Percentiles rank a stretch among this genome's conserved stretches.
Evolutionary conservation across 2,888 invertebrate species (phyloP).

Genomic region (Griposia aprilina): DNA sequence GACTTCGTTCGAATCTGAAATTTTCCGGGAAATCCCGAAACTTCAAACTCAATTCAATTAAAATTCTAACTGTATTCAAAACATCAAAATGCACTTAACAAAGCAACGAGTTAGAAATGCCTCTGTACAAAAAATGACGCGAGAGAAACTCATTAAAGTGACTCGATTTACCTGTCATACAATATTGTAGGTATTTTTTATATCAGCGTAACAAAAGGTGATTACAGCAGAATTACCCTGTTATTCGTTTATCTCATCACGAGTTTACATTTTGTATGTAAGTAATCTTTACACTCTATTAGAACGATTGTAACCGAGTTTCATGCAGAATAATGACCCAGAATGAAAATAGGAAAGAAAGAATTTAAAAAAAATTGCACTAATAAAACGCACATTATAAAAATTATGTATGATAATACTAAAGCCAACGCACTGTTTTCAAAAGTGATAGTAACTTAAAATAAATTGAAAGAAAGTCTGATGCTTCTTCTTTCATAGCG

Average conservation of each 20-base stretch:
- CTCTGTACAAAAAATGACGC: not conserved
- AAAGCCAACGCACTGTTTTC: not conserved
- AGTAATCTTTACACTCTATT: not conserved
- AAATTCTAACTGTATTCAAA: not conserved
- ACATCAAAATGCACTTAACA: not conserved
- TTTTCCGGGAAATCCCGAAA: not conserved
- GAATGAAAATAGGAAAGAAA: not conserved
- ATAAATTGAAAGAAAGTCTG: too few relatives aligned
- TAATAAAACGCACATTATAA: not conserved
- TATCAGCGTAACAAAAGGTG: conserved; percentile 36
- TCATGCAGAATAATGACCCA: not conserved
- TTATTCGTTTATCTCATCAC: conserved; percentile 22
- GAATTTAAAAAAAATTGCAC: too few relatives aligned
- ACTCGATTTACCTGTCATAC: conserved; percentile 15
- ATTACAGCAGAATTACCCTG: conserved; percentile 46
- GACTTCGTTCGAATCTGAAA: conserved; percentile 4
- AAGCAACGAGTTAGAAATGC: conserved; percentile 7
- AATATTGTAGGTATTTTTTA: conserved; percentile 38
- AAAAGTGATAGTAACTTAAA: not conserved
- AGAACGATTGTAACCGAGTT: not conserved
- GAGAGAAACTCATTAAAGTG: conserved; percentile 26
- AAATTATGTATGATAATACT: not conserved
- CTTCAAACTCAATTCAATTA: not conserved
- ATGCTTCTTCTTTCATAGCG: not conserved
- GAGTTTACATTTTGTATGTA: conserved; percentile 2